These are phyloP conservation scores for Drosophila miranda DNA, from an alignment of 1,140 invertebrate genomes.

Conservation along the genomic window DNA sequence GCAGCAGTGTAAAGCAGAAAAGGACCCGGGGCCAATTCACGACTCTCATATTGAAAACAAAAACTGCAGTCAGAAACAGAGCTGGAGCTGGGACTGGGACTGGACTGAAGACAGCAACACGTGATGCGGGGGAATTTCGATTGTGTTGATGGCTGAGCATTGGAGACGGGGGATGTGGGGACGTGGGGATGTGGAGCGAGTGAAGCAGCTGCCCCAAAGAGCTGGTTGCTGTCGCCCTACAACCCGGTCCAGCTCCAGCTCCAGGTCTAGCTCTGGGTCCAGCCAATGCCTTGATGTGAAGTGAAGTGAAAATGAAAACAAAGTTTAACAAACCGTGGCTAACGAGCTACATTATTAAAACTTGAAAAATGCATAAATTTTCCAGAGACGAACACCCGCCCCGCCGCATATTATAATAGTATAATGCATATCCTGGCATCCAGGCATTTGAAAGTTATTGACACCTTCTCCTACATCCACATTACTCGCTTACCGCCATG, in stretches of 20 bases:
- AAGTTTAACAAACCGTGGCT: constrained; percentile 81
- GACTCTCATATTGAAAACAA: constrained; percentile 77
- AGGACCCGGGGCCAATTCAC: constrained; percentile 68
- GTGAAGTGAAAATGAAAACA: constrained; percentile 81
- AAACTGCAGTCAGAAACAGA: constrained; percentile 57
- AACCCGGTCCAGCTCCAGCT: constrained; percentile 1
- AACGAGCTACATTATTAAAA: constrained; percentile 81
- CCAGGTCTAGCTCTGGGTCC: constrained; percentile 8
- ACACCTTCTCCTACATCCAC: constrained; percentile 57
- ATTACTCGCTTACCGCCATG: not conserved
- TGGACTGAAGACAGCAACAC: constrained; percentile 37
- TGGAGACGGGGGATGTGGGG: constrained; percentile 24
- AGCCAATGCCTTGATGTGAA: constrained; percentile 58
- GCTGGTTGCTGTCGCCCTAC: no score
- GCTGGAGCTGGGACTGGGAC: not conserved
- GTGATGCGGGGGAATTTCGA: constrained; percentile 41
- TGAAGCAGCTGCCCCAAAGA: constrained; percentile 20
- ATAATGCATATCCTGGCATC: constrained; percentile 59
- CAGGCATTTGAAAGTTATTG: constrained; percentile 77
- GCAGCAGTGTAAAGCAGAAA: constrained; percentile 45
- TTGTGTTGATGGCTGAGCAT: constrained; percentile 22
- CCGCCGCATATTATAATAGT: constrained; percentile 54
- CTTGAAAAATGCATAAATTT: constrained; percentile 81
- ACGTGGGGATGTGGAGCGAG: constrained; percentile 32
- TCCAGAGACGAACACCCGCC: constrained; percentile 15